phyloP scores from a whole-genome alignment of 2,888 invertebrate species.

The Cerastis leucographa region DNA sequence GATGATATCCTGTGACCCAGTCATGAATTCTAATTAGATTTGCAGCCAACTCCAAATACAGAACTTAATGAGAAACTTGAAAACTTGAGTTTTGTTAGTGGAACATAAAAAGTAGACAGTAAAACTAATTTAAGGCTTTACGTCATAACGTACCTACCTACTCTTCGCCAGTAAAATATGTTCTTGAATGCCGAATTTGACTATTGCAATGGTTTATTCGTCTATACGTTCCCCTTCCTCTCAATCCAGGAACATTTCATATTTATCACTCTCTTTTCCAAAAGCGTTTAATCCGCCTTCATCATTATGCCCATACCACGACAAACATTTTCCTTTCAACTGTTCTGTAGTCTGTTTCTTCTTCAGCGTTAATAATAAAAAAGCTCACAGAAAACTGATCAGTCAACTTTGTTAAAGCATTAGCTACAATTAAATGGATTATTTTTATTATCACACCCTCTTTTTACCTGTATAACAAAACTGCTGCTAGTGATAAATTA shows the following conservation, averaged over 20 bases:
- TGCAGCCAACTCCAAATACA: neutral
- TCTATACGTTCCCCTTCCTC: neutral
- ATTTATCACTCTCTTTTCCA: neutral
- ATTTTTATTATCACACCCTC: neutral
- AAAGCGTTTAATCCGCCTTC: neutral
- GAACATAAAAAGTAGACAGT: neutral
- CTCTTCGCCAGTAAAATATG: neutral
- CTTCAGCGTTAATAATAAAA: neutral
- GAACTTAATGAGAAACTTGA: neutral
- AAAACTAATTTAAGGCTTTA: neutral
- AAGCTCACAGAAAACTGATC: neutral
- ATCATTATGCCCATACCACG: neutral
- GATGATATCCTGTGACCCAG: neutral
- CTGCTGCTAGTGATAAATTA: constrained; percentile 4
- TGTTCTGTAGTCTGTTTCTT: neutral
- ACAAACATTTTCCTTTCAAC: neutral
- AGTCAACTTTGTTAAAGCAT: neutral
- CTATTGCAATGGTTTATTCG: neutral
- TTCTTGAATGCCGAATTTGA: neutral
- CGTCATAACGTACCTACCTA: too few relatives aligned
- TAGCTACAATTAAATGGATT: neutral
- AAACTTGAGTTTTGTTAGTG: neutral
- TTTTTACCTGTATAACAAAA: constrained; percentile 3
- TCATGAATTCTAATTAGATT: neutral
- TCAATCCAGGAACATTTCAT: neutral